Evolutionary conservation across 2,888 invertebrate genomes (phyloP).

Genomic region (Stenotaenia linearis): DNA sequence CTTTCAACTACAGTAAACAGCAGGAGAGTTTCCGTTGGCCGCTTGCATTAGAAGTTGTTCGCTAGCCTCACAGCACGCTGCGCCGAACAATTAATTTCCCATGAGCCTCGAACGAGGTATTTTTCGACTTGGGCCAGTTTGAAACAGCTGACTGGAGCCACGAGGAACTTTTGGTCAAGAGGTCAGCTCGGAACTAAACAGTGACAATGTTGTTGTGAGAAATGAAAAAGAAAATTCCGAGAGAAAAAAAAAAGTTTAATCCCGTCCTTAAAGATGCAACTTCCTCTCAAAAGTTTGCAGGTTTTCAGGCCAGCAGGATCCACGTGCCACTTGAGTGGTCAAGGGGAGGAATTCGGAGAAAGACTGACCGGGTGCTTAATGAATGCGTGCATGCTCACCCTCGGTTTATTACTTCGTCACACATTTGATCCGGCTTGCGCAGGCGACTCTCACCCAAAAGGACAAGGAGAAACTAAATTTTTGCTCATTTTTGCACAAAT

Average conservation of each 20-base stretch:
- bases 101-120: not conserved
- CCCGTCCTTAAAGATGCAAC: not conserved
- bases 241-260: not conserved
- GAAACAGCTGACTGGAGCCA: not conserved
- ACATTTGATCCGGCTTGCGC: not conserved
- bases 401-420: not conserved
- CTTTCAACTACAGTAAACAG: not conserved
- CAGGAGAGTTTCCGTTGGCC: constrained; percentile 21
- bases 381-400: not conserved
- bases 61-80: not conserved
- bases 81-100: not conserved
- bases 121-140: not conserved
- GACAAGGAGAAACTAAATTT: not conserved
- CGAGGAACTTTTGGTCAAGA: not conserved
- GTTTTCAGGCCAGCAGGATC: constrained; percentile 22
- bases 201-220: constrained; percentile 13
- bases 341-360: constrained; percentile 3
- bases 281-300: not conserved
- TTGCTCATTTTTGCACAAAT: too few species aligned
- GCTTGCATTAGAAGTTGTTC: constrained; percentile 1
- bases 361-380: constrained; percentile 19
- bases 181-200: not conserved
- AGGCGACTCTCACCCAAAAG: not conserved
- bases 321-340: constrained; percentile 20
- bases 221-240: not conserved